These are phyloP conservation scores for Elmis aenea DNA, from an alignment of 2,888 invertebrate genomes.

Conservation along the genomic window DNA sequence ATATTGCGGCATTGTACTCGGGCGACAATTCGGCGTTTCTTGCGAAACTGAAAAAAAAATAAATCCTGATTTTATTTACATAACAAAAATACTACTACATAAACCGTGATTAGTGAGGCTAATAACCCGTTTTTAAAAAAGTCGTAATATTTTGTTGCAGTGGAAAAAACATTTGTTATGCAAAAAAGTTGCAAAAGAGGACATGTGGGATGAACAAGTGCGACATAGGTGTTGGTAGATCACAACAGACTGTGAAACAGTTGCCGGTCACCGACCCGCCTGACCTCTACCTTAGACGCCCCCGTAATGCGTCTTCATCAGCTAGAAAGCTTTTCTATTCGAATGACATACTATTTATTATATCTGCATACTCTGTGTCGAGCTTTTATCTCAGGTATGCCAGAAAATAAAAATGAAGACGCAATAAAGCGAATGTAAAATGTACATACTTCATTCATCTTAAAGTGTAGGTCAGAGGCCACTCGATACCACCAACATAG, in stretches of 20 bases:
- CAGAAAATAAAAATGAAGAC: neutral
- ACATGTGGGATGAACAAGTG: constrained; percentile 19
- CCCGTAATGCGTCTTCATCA: constrained; percentile 37
- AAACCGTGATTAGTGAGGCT: no score
- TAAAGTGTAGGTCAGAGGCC: no score
- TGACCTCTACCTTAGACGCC: constrained; percentile 45
- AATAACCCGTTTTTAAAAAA: no score
- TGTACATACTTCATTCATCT: no score
- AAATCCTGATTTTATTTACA: no score
- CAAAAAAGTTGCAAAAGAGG: constrained; percentile 8
- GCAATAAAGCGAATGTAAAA: no score
- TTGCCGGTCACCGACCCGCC: constrained; percentile 42
- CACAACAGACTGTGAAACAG: constrained; percentile 36
- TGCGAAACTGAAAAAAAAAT: constrained; percentile 66
- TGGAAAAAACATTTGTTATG: constrained; percentile 5
- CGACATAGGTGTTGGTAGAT: constrained; percentile 42
- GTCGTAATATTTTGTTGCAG: constrained; percentile 1
- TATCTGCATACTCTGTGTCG: no score
- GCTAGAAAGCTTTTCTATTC: constrained; percentile 30
- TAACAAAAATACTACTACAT: no score
- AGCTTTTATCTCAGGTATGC: no score
- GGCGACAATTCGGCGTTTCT: constrained; percentile 83
- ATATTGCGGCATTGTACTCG: constrained; percentile 86
- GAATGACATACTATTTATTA: constrained; percentile 26
- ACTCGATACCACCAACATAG: no score